phyloP scores from a whole-genome alignment of 1,140 invertebrate genomes.

The Halyomorpha halys region DNA sequence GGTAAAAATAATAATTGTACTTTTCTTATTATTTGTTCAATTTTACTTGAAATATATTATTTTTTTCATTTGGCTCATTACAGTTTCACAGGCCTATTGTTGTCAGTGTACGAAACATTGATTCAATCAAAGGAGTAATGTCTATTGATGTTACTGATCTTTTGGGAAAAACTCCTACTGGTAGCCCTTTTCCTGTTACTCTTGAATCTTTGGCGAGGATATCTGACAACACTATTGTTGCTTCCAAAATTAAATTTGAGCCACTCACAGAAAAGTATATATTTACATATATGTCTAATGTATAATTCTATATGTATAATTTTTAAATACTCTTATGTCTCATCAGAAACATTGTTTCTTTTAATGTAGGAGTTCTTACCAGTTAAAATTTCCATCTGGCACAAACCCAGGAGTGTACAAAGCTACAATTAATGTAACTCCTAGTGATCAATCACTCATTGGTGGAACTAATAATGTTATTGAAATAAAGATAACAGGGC shows the following conservation, averaged over 20 bases:
- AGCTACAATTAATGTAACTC: conserved; percentile 29
- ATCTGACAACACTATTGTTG: conserved; percentile 61
- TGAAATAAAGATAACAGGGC: conserved; percentile 59
- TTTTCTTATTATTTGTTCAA: too few relatives aligned
- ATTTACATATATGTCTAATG: background rate
- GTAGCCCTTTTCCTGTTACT: conserved; percentile 48
- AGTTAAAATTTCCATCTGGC: background rate
- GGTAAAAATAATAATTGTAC: conserved; percentile 33
- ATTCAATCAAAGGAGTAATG: conserved; percentile 50
- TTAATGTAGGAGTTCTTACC: background rate
- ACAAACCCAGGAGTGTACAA: conserved; percentile 16
- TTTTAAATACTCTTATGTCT: too few relatives aligned
- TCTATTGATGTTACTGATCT: conserved; percentile 72
- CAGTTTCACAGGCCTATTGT: conserved; percentile 59
- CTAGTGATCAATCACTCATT: conserved; percentile 45
- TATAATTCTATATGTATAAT: too few relatives aligned
- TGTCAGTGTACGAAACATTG: conserved; percentile 46
- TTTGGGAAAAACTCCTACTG: conserved; percentile 58
- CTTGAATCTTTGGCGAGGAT: conserved; percentile 63
- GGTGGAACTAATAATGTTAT: conserved; percentile 47
- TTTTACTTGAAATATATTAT: background rate
- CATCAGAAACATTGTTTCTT: background rate
- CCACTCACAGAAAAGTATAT: conserved; percentile 46
- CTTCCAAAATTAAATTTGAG: conserved; percentile 53
- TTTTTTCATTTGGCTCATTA: conserved; percentile 28